Evolutionary conservation across 2,888 invertebrate genomes (phyloP).

Genomic region (Caenorhabditis panamensis): DNA sequence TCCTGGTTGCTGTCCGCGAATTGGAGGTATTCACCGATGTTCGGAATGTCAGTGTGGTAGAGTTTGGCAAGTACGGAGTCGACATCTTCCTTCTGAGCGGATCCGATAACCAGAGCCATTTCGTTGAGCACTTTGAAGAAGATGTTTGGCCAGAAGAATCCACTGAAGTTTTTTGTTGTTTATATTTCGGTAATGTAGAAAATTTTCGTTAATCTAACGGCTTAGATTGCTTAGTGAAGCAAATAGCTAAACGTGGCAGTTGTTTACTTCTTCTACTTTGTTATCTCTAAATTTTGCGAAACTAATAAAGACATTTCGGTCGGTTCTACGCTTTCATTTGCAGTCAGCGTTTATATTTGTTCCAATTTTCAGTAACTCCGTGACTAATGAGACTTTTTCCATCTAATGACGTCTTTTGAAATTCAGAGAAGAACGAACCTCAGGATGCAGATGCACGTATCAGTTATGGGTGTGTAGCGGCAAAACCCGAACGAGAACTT

Average conservation of each 20-base stretch:
- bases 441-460: constrained; percentile 86
- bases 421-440: constrained; percentile 80
- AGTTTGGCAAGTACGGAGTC: constrained; percentile 75
- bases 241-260: constrained; percentile 11
- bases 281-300: neutral
- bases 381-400: neutral
- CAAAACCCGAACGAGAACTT: constrained; percentile 98
- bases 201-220: neutral
- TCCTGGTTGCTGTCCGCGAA: constrained; percentile 40
- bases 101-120: constrained; percentile 87
- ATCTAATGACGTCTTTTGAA: no score
- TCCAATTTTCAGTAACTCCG: neutral
- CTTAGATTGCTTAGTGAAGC: no score
- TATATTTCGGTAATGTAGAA: no score
- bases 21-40: constrained; percentile 69
- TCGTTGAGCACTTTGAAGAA: constrained; percentile 92
- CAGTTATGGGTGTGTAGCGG: constrained; percentile 92
- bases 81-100: constrained; percentile 68
- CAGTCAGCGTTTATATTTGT: neutral
- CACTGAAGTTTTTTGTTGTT: constrained; percentile 84
- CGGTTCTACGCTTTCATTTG: no score
- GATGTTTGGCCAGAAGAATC: constrained; percentile 96
- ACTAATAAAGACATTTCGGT: constrained; percentile 10
- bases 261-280: neutral
- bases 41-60: constrained; percentile 79